A percentile compares a stretch with the other conserved stretches of the same genome.
Evolutionary conservation across 2,113 vertebrate species (phyloP).

Genomic region (Hippopotamus amphibius): DNA sequence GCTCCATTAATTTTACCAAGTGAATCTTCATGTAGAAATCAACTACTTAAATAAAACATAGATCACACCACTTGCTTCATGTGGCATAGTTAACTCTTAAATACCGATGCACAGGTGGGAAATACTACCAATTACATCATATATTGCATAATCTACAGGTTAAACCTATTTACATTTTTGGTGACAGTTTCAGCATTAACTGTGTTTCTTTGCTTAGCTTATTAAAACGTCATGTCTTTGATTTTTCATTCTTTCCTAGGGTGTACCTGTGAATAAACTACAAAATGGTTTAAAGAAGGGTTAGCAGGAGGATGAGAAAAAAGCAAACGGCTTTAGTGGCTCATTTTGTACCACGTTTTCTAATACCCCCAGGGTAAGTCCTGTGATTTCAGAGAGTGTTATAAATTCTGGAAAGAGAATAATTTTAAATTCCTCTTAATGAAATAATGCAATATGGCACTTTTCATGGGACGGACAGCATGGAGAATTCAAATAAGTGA

Average conservation of each 20-base stretch:
- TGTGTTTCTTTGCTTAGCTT: not conserved
- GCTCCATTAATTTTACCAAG: not conserved
- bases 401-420: conserved; percentile 55
- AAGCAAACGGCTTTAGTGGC: not conserved
- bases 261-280: not conserved
- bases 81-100: not conserved
- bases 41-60: conserved; percentile 29
- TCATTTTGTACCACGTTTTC: not conserved
- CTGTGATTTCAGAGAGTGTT: conserved; percentile 51
- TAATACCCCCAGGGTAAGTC: not conserved
- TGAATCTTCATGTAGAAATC: not conserved
- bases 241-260: conserved; percentile 15
- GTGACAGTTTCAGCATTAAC: not conserved
- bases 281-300: not conserved
- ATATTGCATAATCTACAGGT: not conserved
- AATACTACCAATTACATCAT: not conserved
- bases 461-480: not conserved
- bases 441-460: conserved; percentile 12
- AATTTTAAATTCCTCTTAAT: conserved; percentile 39
- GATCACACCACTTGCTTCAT: not conserved
- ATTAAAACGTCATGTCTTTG: not conserved
- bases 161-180: not conserved
- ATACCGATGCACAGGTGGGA: not conserved
- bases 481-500: conserved; percentile 40
- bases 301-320: not conserved